Base-by-base conservation (phyloP, 2,888 invertebrate species). In the Neelides folsomi region DNA sequence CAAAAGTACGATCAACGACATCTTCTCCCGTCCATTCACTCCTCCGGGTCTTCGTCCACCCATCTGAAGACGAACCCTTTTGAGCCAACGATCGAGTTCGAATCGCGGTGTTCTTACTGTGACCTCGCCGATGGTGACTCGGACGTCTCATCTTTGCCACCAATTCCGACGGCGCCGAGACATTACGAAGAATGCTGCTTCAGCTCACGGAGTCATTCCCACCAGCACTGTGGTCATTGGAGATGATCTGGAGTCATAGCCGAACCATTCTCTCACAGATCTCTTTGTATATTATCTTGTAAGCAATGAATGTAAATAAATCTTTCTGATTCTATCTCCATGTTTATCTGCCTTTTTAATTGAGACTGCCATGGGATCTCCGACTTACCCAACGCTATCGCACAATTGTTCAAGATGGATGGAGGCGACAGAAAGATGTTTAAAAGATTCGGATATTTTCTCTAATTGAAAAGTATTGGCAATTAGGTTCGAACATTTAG, bases 91-190 rank as follows among this genome's bases (percentile, higher is more conserved):
- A 56, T 60, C 41, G 61, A 60, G 53, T 56, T 60, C 38, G 53
- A 61, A 56, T 60, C 60, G 10, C 54, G 56, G 36, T 64, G 64
- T 51, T 61, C 60, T 27, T 62, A 57, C 50, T 64, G 58, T 51
- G 59, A 54, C 12, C 27, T 27, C 4, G 27, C 27, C 4, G 27
- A 27, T 27, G 27, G 27, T 7, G 27, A 27, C 27, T 27, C 27
- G 27, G 27, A 27, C 27, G 27, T 27, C 4, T 27, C 27, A 27
- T 27, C 27, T 27, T 27, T 27, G 7, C 27, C 27, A 27, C 27
- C 27, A 27, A 27, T 27, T 27, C 27, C 27, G 7, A 27, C 27
- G 27, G 27, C 27, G 27, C 27, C 27, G 27, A 27, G 27, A 27
- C 27, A 27, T 27, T 27, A 27, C 27, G 27, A 27, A 27, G 27